phyloP scores from a whole-genome alignment of 2,113 vertebrate genomes.

The Procavia capensis region DNA sequence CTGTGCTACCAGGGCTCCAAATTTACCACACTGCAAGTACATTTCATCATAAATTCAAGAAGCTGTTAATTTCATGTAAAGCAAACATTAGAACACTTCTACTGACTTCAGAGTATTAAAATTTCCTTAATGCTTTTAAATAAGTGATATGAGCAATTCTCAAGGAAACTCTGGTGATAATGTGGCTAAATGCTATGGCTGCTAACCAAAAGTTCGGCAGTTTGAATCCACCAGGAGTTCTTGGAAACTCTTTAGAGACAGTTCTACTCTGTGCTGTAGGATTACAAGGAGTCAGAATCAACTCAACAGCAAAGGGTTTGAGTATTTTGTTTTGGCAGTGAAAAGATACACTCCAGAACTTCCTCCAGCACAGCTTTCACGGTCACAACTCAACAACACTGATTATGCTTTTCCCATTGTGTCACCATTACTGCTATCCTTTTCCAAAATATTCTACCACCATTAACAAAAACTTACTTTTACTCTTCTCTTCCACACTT shows the following conservation, averaged over 20 bases:
- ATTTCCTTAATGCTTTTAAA: not conserved
- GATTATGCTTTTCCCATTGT: not conserved
- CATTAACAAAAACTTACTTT: not conserved
- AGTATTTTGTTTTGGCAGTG: not conserved
- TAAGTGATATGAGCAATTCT: not conserved
- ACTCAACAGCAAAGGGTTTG: not conserved
- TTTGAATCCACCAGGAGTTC: no score
- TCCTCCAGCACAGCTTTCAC: not conserved
- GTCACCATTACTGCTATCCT: not conserved
- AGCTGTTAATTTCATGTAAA: not conserved
- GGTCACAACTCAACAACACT: not conserved
- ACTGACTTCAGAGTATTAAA: not conserved
- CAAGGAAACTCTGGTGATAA: not conserved
- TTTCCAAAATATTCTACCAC: not conserved
- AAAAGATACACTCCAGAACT: not conserved
- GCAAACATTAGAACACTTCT: not conserved
- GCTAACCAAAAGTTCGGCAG: no score
- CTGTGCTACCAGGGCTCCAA: no score
- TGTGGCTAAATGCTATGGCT: no score
- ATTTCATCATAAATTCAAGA: constrained; percentile 49
- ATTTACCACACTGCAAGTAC: not conserved
- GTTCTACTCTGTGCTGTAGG: no score
- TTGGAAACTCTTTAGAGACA: no score
- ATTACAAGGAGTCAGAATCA: no score
- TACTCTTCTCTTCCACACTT: not conserved